Evolutionary conservation across 2,113 vertebrate species (phyloP).

Genomic region (Toxotes jaculatrix): DNA sequence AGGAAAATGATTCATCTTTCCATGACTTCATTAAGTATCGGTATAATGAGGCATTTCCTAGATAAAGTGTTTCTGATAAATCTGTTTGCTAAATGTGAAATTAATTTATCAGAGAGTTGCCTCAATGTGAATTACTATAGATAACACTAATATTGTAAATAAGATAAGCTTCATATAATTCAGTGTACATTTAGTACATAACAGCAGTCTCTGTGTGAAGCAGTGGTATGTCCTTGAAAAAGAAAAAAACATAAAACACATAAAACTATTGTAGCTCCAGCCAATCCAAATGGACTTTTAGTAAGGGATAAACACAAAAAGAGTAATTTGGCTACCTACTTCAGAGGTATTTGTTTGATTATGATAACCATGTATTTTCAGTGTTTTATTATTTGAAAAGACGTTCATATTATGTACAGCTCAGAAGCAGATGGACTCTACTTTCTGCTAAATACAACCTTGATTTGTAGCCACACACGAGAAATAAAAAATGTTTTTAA

Average conservation of each 20-base stretch:
- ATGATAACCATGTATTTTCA: not conserved
- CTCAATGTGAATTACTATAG: constrained; percentile 26
- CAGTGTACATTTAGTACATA: not conserved
- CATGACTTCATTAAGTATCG: constrained; percentile 46
- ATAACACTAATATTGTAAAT: constrained; percentile 48
- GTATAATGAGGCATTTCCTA: constrained; percentile 39
- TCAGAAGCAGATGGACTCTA: not conserved
- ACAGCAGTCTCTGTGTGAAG: not conserved
- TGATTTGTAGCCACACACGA: not conserved
- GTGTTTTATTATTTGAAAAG: not conserved
- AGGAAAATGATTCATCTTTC: constrained; percentile 36
- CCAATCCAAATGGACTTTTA: not conserved
- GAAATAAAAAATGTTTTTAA: not conserved
- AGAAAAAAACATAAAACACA: not conserved
- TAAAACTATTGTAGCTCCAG: not conserved
- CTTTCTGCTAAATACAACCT: not conserved
- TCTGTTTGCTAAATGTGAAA: constrained; percentile 46
- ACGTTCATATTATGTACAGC: not conserved
- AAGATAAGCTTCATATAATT: constrained; percentile 37
- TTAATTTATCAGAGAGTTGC: constrained; percentile 33
- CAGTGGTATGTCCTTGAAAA: constrained; percentile 1
- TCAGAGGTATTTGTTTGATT: not conserved
- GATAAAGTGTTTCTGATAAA: constrained; percentile 42
- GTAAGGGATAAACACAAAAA: not conserved
- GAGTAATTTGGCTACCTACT: not conserved